Percentiles rank a stretch among this genome's conserved stretches.
Evolutionary conservation across 2,113 vertebrate species (phyloP).

Genomic region (Odontophorus gujanensis): DNA sequence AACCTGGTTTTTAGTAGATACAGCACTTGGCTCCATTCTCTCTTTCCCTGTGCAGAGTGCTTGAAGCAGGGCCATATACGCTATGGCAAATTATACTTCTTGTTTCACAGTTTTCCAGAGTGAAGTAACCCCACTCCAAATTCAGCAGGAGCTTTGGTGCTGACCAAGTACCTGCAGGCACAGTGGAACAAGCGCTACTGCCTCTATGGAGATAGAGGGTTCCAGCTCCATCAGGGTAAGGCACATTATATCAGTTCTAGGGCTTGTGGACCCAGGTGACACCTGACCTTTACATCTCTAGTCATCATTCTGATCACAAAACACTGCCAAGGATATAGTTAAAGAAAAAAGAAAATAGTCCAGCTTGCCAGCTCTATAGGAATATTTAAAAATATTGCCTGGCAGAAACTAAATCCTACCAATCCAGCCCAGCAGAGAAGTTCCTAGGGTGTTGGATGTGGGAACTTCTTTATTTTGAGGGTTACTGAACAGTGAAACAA

Average conservation of each 20-base stretch:
- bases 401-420: neutral
- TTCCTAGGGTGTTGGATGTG: neutral
- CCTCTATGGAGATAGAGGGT: neutral
- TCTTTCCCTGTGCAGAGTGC: neutral
- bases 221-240: neutral
- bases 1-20: neutral
- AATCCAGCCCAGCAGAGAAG: neutral
- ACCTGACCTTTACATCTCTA: rapidly evolving
- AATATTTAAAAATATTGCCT: neutral
- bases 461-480: neutral
- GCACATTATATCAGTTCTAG: rapidly evolving
- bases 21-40: neutral
- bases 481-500: neutral
- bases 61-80: neutral
- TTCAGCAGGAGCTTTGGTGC: neutral
- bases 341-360: no score
- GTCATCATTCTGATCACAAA: neutral
- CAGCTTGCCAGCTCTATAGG: neutral
- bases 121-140: neutral
- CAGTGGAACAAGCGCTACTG: neutral
- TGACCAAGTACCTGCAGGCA: neutral
- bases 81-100: neutral
- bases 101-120: neutral
- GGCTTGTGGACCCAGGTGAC: neutral
- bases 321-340: neutral